Base-by-base conservation (phyloP, 2,888 invertebrate species). In the Aethes cnicana region DNA sequence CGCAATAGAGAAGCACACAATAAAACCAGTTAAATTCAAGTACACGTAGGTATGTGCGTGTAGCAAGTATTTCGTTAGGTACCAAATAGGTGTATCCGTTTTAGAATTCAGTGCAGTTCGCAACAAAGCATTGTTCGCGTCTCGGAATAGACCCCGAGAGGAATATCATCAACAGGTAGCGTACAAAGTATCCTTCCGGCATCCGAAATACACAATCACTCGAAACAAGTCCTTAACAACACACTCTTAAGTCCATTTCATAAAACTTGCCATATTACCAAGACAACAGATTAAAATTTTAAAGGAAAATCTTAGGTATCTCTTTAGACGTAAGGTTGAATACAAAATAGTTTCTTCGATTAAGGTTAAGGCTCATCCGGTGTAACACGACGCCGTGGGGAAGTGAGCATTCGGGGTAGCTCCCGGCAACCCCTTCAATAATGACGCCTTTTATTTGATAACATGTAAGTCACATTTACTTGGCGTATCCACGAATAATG, bases 111-210 rank as follows among this genome's bases (percentile, higher is more conserved):
- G 55, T 64, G 64, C 70, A 64, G 62, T 63, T 66, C 61, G 66
- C 66, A 67, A 69, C 68, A 66, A 49, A 26, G 68, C 71, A 83
- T 82, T 84, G 81, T 80, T 72, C 72, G 66, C 72, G 72, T 68
- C 72, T 39, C 44, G 37, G 46, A 46, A 46, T 70, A 72, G 72
- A 66, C 64, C 71, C 72, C 70, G 84, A 84, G 82, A 82, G 77
- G 73, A 74, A 75, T 72, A 83, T 84, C 83, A 85, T 82, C 85
- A 84, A 86, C 88, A 88, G 88, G 88, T 88, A 88, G 84, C 77
- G 69, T 78, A 79, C 81, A 86, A 83, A 79, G 71, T 74, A 76
- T 82, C 74, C 87, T 88, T 88, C 88, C 88, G 85, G 87, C 77
- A 80, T 81, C 73, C 77, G 70, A 75, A 63, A 14, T 33, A 16